Conservation (phyloP, 2,797 vertebrate species). For the Lophotriccus pileatus region DNA sequence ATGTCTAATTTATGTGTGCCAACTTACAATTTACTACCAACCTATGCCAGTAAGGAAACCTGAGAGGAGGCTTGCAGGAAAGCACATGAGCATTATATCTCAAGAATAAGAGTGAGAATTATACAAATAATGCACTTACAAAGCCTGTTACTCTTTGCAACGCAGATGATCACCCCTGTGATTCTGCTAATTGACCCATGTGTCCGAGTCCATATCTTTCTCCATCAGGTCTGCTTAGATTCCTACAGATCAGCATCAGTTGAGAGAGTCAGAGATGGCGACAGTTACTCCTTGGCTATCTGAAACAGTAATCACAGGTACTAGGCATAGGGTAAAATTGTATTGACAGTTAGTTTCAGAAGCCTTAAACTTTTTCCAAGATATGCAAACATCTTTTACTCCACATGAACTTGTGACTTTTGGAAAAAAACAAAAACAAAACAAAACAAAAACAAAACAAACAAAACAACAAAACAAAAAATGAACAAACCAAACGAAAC, state of each 20-base stretch:
- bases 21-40: neutral
- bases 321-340: neutral
- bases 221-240: neutral
- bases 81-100: neutral
- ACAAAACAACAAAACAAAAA: neutral
- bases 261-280: neutral
- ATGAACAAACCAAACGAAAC: no score
- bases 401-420: neutral
- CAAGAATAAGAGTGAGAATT: neutral
- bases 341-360: neutral
- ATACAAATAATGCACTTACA: neutral
- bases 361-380: neutral
- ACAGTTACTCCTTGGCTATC: neutral
- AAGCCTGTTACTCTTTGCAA: neutral
- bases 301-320: neutral
- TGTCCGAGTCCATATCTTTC: neutral
- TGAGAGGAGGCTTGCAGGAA: neutral
- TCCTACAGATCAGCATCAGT: neutral
- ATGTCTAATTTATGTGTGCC: neutral
- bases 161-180: neutral
- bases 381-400: neutral
- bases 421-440: accelerated
- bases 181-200: neutral
- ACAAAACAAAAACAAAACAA: no score
- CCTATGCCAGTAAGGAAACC: neutral